A percentile compares a stretch with the other conserved stretches of the same genome.
Evolutionary conservation across 2,113 vertebrate species (phyloP).

Genomic region (Sinocyclocheilus maitianheensis): DNA sequence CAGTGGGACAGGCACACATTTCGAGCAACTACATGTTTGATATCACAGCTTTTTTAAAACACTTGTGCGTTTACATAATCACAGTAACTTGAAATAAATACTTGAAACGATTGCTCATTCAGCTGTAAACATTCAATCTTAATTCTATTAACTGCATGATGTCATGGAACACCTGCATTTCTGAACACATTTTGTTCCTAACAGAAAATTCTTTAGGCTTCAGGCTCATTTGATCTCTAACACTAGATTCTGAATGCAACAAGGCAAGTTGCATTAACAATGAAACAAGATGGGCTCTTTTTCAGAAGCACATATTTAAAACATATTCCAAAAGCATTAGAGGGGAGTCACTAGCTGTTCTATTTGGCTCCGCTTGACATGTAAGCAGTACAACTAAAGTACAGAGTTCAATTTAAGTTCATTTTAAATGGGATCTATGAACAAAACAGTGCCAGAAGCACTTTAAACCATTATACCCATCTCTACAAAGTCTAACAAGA

Average conservation of each 20-base stretch:
- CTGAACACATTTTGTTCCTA: background rate
- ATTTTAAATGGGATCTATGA: constrained; percentile 9
- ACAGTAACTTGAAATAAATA: background rate
- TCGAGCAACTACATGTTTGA: background rate
- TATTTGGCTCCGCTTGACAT: constrained; percentile 28
- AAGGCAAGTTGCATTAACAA: constrained; percentile 23
- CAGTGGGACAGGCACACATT: background rate
- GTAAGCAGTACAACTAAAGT: constrained; percentile 5
- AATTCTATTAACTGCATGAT: constrained; percentile 13
- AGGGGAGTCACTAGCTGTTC: constrained; percentile 2
- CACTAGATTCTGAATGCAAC: constrained; percentile 23
- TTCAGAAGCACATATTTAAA: constrained; percentile 32
- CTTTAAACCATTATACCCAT: constrained; percentile 2
- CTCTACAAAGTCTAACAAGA: constrained; percentile 12
- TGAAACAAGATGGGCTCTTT: constrained; percentile 14
- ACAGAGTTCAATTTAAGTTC: constrained; percentile 37
- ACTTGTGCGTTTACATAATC: background rate
- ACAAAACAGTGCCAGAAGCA: constrained; percentile 5
- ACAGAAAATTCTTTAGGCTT: background rate
- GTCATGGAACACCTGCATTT: background rate
- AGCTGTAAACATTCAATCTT: background rate
- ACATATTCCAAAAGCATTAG: constrained; percentile 12
- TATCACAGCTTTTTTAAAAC: background rate
- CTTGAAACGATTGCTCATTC: background rate
- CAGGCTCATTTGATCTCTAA: constrained; percentile 24